phyloP scores from a whole-genome alignment of 2,888 invertebrate genomes.

The Cerastis rubricosa region DNA sequence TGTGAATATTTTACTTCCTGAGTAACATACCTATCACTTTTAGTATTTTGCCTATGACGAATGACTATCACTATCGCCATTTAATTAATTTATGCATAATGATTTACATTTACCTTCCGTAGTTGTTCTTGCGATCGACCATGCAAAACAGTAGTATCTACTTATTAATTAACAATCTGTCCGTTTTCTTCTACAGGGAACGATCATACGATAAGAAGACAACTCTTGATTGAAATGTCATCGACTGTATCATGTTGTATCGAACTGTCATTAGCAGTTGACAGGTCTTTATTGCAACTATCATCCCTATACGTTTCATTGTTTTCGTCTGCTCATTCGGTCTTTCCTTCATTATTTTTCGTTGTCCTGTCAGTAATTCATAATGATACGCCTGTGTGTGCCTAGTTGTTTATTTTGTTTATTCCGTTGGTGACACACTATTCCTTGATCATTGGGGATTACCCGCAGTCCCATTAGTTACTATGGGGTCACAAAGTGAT shows the following conservation, averaged over 20 bases:
- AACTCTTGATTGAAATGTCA: constrained; percentile 42
- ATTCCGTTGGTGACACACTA: neutral
- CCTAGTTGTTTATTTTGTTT: neutral
- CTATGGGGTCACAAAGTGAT: neutral
- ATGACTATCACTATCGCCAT: constrained; percentile 10
- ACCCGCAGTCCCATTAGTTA: neutral
- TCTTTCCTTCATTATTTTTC: neutral
- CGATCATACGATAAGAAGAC: constrained; percentile 35
- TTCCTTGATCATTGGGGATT: constrained; percentile 1
- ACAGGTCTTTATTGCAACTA: neutral
- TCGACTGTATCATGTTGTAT: constrained; percentile 2
- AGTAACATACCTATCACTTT: constrained; percentile 15
- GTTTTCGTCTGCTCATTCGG: neutral
- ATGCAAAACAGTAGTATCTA: constrained; percentile 25
- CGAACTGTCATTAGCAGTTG: neutral
- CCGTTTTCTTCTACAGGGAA: constrained; percentile 21
- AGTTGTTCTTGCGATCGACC: neutral
- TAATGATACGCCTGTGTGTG: neutral
- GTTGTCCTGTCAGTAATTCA: neutral
- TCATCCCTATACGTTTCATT: neutral
- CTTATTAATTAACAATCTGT: constrained; percentile 17
- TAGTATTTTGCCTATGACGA: constrained; percentile 1
- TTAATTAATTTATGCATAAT: constrained; percentile 18
- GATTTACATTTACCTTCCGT: constrained; percentile 41
- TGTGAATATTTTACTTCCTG: constrained; percentile 8